A percentile compares a stretch with the other conserved stretches of the same genome.
These are phyloP conservation scores for Amazona vittata DNA, from an alignment of 2,113 vertebrate species.

Conservation along the genomic window DNA sequence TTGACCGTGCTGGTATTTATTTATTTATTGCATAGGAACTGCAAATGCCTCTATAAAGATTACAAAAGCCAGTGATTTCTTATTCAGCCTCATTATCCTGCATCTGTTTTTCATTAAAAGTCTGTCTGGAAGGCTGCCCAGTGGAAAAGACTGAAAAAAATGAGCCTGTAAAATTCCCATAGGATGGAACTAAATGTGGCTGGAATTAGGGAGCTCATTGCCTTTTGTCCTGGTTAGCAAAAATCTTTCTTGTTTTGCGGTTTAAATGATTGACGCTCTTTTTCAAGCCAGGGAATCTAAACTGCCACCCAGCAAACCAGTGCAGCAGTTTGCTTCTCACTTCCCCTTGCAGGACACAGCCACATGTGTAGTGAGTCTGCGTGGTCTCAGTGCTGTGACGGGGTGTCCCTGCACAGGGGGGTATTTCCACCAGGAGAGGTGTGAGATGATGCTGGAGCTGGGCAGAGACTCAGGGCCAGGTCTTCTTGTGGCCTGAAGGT, in stretches of 20 bases:
- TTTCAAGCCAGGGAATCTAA: background rate
- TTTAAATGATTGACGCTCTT: background rate
- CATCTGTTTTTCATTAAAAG: slow-evolving; percentile 71
- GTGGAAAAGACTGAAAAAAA: slow-evolving; percentile 41
- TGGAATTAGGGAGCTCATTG: slow-evolving; percentile 48
- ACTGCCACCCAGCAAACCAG: background rate
- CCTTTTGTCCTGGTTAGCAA: slow-evolving; percentile 54
- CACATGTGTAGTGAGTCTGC: background rate
- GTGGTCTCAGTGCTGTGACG: accelerated
- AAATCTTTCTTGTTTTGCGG: background rate
- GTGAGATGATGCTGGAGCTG: background rate
- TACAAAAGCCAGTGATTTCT: slow-evolving; percentile 46
- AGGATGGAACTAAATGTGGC: slow-evolving; percentile 56
- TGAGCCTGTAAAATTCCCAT: slow-evolving; percentile 44
- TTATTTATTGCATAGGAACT: slow-evolving; percentile 45
- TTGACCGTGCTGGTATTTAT: background rate
- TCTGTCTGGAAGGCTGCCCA: slow-evolving; percentile 56
- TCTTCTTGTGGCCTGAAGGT: background rate
- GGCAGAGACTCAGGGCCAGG: background rate
- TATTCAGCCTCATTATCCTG: slow-evolving; percentile 38
- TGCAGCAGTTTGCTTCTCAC: background rate
- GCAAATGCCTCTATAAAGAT: slow-evolving; percentile 28
- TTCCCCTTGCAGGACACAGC: background rate
- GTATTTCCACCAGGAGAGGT: background rate
- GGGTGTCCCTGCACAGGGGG: background rate